Evolutionary conservation across 2,113 vertebrate species (phyloP), one percentile per base, ranked within the genome.

Genomic region (Plotosus lineatus): DNA sequence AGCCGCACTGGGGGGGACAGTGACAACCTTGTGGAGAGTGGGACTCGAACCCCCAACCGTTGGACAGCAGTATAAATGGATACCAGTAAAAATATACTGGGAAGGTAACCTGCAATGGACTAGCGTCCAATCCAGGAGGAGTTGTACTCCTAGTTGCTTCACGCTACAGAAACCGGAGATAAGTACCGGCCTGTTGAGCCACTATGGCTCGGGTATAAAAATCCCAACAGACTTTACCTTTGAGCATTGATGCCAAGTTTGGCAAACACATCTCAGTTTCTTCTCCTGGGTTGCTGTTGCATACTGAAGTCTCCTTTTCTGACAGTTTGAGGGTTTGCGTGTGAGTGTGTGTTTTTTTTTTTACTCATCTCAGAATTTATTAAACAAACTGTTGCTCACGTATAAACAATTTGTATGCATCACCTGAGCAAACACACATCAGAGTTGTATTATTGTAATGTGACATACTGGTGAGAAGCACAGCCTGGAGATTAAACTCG

Each of bases 291-390:
- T 46, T 31, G 46, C 31, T 46, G 73, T 46, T 23, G 36, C 12
- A 6, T 19, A n/a, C 19, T 61, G 11, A 53, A 76, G 77, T 56
- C 58, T 58, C 80, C 12, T 36, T 55, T 19, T 28, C 80, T 44
- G 42, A 50, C 80, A 79, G 80, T 44, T 85, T 73, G 19, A 80
- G 71, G 23, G n/a, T 42, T 48, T 15, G 19, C 60, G 44, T 60
- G 17, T n/a, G 46, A 46, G 26, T 48, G 50, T n/a, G 77, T 40
- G 23, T 66, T 55, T 28, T 15, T 3, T n/a, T 58, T 81, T 17
- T n/a, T 15, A 23, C 31, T 10, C 11, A 6, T 46, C 42, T 26
- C 31, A 73, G 28, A 77, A 26, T 26, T 51, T 66, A 75, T 40
- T 77, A 73, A 28, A 42, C 17, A 28, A 48, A 82, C 44, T 53